Percentiles rank a stretch among this genome's conserved stretches.
Evolutionary conservation across 2,113 vertebrate genomes (phyloP).

Genomic region (Bubalus kerabau): DNA sequence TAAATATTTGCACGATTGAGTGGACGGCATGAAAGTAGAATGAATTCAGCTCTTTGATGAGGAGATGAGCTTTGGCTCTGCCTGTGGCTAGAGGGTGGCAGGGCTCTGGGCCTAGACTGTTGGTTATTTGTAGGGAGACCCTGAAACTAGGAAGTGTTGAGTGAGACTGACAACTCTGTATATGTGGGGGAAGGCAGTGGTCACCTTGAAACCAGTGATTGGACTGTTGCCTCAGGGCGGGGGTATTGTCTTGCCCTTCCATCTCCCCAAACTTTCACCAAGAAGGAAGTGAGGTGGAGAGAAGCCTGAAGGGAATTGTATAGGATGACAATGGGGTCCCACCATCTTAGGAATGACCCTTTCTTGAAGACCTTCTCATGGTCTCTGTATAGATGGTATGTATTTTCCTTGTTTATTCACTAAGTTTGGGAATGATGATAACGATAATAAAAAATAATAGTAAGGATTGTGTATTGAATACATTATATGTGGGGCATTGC

Average conservation of each 20-base stretch:
- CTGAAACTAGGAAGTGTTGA: neutral
- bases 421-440: neutral
- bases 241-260: neutral
- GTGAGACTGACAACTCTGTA: neutral
- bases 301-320: neutral
- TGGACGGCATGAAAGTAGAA: neutral
- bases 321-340: neutral
- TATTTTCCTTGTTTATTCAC: constrained; percentile 5
- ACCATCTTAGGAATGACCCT: neutral
- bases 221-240: neutral
- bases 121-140: neutral
- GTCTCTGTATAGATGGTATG: neutral
- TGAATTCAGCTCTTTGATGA: neutral
- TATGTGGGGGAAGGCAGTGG: neutral
- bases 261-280: neutral
- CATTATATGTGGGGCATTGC: neutral
- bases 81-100: neutral
- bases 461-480: neutral
- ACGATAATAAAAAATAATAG: neutral
- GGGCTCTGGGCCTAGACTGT: neutral
- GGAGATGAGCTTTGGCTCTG: neutral
- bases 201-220: neutral
- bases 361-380: neutral
- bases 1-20: neutral
- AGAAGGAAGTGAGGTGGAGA: neutral